Percentiles rank a stretch among this genome's conserved stretches.
These are phyloP conservation scores for Taenioides sp. DNA, from an alignment of 2,797 vertebrate genomes.

Conservation along the genomic window DNA sequence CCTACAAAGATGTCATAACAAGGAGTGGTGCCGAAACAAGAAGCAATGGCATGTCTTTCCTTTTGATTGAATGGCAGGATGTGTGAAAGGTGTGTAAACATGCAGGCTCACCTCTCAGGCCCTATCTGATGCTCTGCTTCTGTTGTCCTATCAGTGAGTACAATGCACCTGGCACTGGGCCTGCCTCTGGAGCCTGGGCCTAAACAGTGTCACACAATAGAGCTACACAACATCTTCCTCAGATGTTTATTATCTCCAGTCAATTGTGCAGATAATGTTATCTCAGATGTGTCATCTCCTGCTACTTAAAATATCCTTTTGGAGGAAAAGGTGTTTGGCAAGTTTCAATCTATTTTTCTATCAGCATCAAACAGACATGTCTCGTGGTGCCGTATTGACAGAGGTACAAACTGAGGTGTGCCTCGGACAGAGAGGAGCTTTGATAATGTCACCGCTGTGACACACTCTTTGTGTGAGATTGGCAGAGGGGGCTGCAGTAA, in stretches of 20 bases:
- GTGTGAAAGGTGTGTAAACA: constrained; percentile 53
- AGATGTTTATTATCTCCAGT: constrained; percentile 45
- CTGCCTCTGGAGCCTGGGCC: constrained; percentile 44
- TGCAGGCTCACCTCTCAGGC: constrained; percentile 52
- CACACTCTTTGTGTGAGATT: constrained; percentile 63
- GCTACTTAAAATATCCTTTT: constrained; percentile 58
- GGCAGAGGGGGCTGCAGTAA: constrained; percentile 67
- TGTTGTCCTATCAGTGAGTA: constrained; percentile 49
- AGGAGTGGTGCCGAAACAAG: constrained; percentile 30
- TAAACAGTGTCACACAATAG: constrained; percentile 52
- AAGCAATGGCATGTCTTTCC: constrained; percentile 28
- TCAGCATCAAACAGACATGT: constrained; percentile 61
- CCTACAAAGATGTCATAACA: constrained; percentile 54
- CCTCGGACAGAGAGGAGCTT: constrained; percentile 44
- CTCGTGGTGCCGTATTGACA: constrained; percentile 50
- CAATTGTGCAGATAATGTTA: constrained; percentile 46
- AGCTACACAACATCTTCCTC: constrained; percentile 37
- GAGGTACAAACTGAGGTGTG: constrained; percentile 46
- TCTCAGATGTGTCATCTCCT: constrained; percentile 52
- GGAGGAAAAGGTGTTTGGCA: constrained; percentile 26
- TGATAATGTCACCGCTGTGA: constrained; percentile 66
- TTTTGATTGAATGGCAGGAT: constrained; percentile 69
- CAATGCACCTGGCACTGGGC: constrained; percentile 39
- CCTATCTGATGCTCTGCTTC: constrained; percentile 62
- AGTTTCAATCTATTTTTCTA: constrained; percentile 76